Evolutionary conservation across 2,113 vertebrate genomes (phyloP), one percentile per base, ranked within the genome.

Genomic region (Halcyon malimbica): DNA sequence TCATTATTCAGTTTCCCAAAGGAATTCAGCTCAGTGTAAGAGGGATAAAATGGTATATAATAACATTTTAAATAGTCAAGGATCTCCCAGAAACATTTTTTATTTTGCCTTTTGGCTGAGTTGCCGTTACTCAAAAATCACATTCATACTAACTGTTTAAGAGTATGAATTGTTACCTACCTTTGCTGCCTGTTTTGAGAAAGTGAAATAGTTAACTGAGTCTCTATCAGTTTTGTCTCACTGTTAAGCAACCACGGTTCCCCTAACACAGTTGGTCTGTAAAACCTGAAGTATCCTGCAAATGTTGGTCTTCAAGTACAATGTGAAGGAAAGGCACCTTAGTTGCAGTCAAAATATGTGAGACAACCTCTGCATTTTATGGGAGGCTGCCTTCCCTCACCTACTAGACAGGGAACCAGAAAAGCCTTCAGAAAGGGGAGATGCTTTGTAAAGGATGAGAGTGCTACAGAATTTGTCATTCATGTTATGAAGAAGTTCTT

Each of bases 211-310:
- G 5, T 65, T 26, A 20, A 46, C 26, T 3, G 5, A 42, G 11
- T 25, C 42, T 74, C 50, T 59, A 23, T 16, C 62, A 23, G 12
- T 65, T 86, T 73, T 69, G 67, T 54, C 2, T 6, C 14, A 14
- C 13, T 46, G 19, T 17, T 74, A 63, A 84, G 15, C 9, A 62
- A 2, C 7, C 1, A 0, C 74, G 21, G 3, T 48, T 62, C n/a
- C 10, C 12, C 44, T n/a, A 54, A 28, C 4, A 57, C 6, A 60
- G 8, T 19, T 0, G 0, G 28, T 65, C 46, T 59, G 19, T 35
- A 54, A 90, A 74, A 77, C n/a, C 28, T 50, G 57, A 82, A 41
- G 7, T 28, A 35, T 56, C n/a, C 33, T 92, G n/a, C 11, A 65
- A 53, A 62, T 35, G 8, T 60, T 46, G 33, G 4, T 35, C 37